Evolutionary conservation across 2,888 invertebrate species (phyloP), one percentile per base, ranked within the genome.

Genomic region (Troglohyphantes excavatus): DNA sequence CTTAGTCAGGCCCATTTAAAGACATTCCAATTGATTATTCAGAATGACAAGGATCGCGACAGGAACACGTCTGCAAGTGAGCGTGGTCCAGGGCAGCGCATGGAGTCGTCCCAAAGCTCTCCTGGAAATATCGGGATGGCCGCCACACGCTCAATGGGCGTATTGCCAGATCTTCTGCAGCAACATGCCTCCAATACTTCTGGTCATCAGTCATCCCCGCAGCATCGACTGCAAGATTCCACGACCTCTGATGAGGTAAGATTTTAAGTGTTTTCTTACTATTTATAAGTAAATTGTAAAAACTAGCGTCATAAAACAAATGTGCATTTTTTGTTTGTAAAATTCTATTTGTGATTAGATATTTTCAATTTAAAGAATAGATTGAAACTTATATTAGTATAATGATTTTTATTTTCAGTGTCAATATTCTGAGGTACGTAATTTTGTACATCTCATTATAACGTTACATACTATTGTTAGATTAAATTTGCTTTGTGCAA

Each of bases 131-230:
- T 93, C 76, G 93, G 93, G 26, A 93, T 93, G 65, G 93, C 93
- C 27, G 95, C 95, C 89, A 94, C 97, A 33, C 95, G 98, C 92
- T 97, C 97, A 91, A 97, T 97, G 94, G 97, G 97, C 83, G 98
- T 98, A 85, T 95, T 99, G 92, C 99, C 99, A 82, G 99, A 99
- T 95, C 95, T 99, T 92, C 95, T 99, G 92, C 98, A 98, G 93
- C 97, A 93, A 6, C 94, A 93, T 91, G 73, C 88, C 6, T 93
- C 93, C 9, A 93, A 92, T 6, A 93, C 91, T 91, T 93, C 92
- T 75, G 91, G 91, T 23, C 91, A 91, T 70, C 90, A 97, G 94
- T 92, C 92, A 68, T 97, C 97, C 90, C 98, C 98, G 93, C 97
- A 93, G 6, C 94, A 93, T 61, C 46, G 98, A 81, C 93, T 93